Conservation (phyloP, 2,113 vertebrate species). For the Apodemus speciosus region DNA sequence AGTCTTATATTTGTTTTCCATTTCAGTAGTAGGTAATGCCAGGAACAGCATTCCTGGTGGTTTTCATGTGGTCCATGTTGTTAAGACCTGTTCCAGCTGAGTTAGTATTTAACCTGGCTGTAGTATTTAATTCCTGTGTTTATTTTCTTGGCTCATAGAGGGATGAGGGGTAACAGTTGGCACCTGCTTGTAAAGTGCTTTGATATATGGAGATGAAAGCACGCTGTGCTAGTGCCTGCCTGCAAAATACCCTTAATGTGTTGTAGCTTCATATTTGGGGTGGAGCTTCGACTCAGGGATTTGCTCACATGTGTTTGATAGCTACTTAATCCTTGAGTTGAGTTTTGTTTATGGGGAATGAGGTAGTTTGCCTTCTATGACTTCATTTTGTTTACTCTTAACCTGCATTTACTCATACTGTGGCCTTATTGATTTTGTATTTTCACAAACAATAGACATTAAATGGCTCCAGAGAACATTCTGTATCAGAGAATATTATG, state of each 20-base stretch:
- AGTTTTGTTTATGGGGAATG: constrained; percentile 51
- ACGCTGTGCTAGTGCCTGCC: constrained; percentile 10
- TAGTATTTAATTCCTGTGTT: constrained; percentile 61
- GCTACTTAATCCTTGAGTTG: constrained; percentile 32
- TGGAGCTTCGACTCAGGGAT: constrained; percentile 3
- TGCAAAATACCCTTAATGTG: constrained; percentile 65
- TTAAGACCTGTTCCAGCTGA: constrained; percentile 50
- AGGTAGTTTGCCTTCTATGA: constrained; percentile 51
- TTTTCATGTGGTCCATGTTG: constrained; percentile 58
- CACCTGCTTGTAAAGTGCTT: constrained; percentile 67
- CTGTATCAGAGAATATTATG: not conserved
- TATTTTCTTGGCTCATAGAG: constrained; percentile 60
- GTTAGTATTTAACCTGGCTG: constrained; percentile 66
- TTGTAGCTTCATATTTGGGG: constrained; percentile 29
- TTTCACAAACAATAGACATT: not conserved
- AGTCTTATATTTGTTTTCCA: constrained; percentile 47
- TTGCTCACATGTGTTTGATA: constrained; percentile 54
- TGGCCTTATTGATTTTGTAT: constrained; percentile 54
- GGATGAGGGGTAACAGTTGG: constrained; percentile 23
- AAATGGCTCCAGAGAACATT: constrained; percentile 32
- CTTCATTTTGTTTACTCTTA: constrained; percentile 51
- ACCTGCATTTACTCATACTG: constrained; percentile 15
- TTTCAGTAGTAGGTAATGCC: constrained; percentile 21
- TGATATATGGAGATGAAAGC: constrained; percentile 71
- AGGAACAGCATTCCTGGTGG: constrained; percentile 11